Evolutionary conservation across 2,888 invertebrate genomes (phyloP).

Genomic region (Sarcophaga subvicina): DNA sequence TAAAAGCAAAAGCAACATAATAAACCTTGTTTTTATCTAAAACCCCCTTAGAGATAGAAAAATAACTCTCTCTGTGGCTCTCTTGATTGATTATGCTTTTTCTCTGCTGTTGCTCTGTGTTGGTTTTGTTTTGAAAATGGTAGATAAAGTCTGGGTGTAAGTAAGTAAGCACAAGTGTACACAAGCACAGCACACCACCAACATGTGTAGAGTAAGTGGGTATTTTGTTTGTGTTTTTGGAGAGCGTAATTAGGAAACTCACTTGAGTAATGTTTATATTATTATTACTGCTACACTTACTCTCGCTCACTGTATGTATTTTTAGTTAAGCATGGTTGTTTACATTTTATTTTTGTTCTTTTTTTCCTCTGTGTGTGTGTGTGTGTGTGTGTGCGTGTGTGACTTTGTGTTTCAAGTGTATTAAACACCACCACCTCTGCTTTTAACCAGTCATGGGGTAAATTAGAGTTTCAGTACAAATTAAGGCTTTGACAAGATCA

Average conservation of each 20-base stretch:
- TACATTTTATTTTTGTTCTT: conserved; percentile 31
- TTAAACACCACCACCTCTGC: not conserved
- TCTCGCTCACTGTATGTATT: conserved; percentile 3
- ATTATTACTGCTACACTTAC: not conserved
- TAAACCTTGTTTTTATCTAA: conserved; percentile 66
- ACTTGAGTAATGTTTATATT: conserved; percentile 34
- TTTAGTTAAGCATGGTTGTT: conserved; percentile 23
- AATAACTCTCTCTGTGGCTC: not conserved
- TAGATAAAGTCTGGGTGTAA: too few relatives aligned
- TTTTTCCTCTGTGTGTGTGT: conserved; percentile 21
- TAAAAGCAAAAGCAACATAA: conserved; percentile 53
- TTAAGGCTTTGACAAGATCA: conserved; percentile 70
- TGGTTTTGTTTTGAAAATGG: too few relatives aligned
- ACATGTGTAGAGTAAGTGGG: not conserved
- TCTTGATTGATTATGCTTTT: not conserved
- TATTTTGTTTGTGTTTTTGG: not conserved
- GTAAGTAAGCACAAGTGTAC: too few relatives aligned
- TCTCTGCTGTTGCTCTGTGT: not conserved
- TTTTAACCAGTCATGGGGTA: conserved; percentile 52
- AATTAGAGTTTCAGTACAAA: conserved; percentile 70
- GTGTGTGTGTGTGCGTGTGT: conserved; percentile 28
- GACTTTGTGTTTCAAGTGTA: conserved; percentile 36
- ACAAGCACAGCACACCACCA: too few relatives aligned
- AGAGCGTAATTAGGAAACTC: conserved; percentile 55
- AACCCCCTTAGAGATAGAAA: conserved; percentile 58